These are phyloP conservation scores for Nymphalis urticae DNA, from an alignment of 2,888 invertebrate species.

Conservation along the genomic window DNA sequence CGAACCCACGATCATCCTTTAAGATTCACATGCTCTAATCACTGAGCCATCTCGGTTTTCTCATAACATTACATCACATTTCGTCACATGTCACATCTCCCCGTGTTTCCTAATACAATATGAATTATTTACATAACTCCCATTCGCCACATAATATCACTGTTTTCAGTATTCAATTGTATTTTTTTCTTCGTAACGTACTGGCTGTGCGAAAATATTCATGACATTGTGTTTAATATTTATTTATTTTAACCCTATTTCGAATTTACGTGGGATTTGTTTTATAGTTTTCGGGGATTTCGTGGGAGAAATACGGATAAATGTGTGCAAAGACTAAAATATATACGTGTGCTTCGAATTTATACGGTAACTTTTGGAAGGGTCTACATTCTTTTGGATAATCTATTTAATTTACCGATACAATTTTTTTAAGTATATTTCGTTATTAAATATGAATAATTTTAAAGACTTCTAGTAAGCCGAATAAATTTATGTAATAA, in stretches of 20 bases:
- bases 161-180: slow-evolving; percentile 25
- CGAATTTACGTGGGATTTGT: background rate
- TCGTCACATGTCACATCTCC: slow-evolving; percentile 12
- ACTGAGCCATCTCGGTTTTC: too few species aligned
- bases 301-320: background rate
- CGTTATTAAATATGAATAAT: too few species aligned
- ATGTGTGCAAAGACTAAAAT: background rate
- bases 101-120: slow-evolving; percentile 12
- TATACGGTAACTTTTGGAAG: too few species aligned
- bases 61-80: slow-evolving; percentile 3
- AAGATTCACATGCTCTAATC: too few species aligned
- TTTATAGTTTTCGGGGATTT: slow-evolving; percentile 12
- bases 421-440: too few species aligned
- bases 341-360: background rate
- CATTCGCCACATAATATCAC: slow-evolving; percentile 30
- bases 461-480: too few species aligned
- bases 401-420: too few species aligned
- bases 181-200: slow-evolving; percentile 15
- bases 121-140: slow-evolving; percentile 30
- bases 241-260: slow-evolving; percentile 23
- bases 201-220: slow-evolving; percentile 15
- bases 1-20: too few species aligned
- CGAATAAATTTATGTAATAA: too few species aligned
- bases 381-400: too few species aligned
- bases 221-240: slow-evolving; percentile 27